Percentiles rank a stretch among this genome's conserved stretches.
phyloP scores from a whole-genome alignment of 1,140 invertebrate species.

The Bombyx mandarina region DNA sequence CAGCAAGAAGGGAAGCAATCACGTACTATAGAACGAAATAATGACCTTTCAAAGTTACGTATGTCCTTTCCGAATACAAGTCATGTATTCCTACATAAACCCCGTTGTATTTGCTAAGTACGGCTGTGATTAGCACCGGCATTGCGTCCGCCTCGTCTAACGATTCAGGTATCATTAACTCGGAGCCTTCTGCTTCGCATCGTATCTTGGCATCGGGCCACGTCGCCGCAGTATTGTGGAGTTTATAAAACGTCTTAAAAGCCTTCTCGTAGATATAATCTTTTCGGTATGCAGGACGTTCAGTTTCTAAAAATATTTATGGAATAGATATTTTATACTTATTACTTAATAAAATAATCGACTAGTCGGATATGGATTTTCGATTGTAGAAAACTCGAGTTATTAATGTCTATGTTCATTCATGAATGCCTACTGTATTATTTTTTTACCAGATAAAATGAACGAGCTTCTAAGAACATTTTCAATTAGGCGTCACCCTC shows the following conservation, averaged over 20 bases:
- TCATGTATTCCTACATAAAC: constrained; percentile 38
- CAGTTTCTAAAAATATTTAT: constrained; percentile 14
- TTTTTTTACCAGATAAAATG: no score
- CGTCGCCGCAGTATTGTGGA: constrained; percentile 28
- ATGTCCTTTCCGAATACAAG: constrained; percentile 37
- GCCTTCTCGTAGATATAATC: constrained; percentile 43
- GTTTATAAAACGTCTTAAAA: constrained; percentile 47
- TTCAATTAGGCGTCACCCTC: no score
- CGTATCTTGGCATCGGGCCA: constrained; percentile 42
- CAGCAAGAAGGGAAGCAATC: not conserved
- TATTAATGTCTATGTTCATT: no score
- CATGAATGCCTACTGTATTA: no score
- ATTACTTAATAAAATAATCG: no score
- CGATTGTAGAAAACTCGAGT: no score
- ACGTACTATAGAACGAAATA: not conserved
- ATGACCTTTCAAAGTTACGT: constrained; percentile 35
- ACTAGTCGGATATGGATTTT: no score
- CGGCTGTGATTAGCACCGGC: constrained; percentile 25
- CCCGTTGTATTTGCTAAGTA: constrained; percentile 24
- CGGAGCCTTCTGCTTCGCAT: constrained; percentile 44
- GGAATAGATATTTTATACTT: not conserved
- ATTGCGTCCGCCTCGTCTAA: constrained; percentile 44
- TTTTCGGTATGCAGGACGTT: constrained; percentile 29
- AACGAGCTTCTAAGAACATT: no score
- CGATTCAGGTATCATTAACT: constrained; percentile 35